These are phyloP conservation scores for Macrosteles quadrilineatus DNA, from an alignment of 1,140 invertebrate genomes.

Conservation along the genomic window DNA sequence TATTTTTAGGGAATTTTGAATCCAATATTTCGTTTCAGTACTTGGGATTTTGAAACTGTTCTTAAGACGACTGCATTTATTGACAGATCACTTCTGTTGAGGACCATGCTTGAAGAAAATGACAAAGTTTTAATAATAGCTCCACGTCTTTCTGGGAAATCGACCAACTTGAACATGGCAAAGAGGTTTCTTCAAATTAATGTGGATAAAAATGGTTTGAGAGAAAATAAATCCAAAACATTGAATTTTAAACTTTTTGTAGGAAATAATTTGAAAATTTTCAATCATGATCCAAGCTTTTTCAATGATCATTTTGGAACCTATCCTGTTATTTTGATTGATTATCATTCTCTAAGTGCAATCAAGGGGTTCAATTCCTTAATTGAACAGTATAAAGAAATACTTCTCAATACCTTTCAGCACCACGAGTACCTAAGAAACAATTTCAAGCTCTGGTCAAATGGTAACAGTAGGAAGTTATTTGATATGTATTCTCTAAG, in stretches of 20 bases:
- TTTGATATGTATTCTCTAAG: not conserved
- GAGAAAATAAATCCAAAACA: not conserved
- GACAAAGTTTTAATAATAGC: conserved; percentile 12
- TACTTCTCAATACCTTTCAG: not conserved
- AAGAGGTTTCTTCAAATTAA: conserved; percentile 26
- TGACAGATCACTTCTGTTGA: not conserved
- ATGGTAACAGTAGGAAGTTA: not conserved
- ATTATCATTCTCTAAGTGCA: not conserved
- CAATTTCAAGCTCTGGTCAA: not conserved
- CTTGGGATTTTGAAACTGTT: not conserved
- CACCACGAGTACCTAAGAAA: not conserved
- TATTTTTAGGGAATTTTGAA: not conserved
- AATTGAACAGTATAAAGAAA: not conserved
- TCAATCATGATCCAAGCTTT: not conserved
- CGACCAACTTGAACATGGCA: conserved; percentile 10
- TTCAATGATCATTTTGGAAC: conserved; percentile 6
- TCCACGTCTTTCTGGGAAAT: conserved; percentile 8
- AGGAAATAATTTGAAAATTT: conserved; percentile 18
- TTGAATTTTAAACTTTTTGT: not conserved
- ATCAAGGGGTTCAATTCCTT: not conserved
- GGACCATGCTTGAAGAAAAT: not conserved
- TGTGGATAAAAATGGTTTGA: conserved; percentile 21
- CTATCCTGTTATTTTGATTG: not conserved
- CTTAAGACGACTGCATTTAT: not conserved
- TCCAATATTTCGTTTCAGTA: not conserved